Evolutionary conservation across 2,888 invertebrate species (phyloP), one percentile per base, ranked within the genome.

Genomic region (Glaucopsyche alexis): DNA sequence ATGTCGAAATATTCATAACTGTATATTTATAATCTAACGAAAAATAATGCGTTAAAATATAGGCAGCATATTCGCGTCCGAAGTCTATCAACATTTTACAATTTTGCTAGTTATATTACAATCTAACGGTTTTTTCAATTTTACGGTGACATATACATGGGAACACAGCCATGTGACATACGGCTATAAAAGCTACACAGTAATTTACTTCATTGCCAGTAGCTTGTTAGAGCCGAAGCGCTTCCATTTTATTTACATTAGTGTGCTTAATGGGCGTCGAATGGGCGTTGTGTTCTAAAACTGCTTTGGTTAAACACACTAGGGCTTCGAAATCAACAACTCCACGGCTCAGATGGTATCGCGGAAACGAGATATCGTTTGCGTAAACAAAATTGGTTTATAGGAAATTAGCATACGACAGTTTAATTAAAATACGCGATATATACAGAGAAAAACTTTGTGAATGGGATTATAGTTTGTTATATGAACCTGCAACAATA

Each of bases 221-320:
- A 71, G 38, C 29, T 40, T 71, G 50, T 40, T 19, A 60, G 29
- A 49, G 47, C 42, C 47, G 19, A 29, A 38, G 47, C 64, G 29
- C 29, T 29, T 72, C 72, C 42, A 67, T 72, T 29, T 42, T 47
- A 40, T 74, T 66, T 77, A 76, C 73, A 67, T 75, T 49, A 29
- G 29, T 50, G 71, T 75, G 76, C 73, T 40, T 66, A 73, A 73
- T 74, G 80, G 84, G 84, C 79, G 84, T 80, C 84, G 80, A 80
- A 77, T 77, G 79, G 76, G 69, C 80, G 81, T 81, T 80, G 80
- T 74, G 73, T 78, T 80, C 77, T 78, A 77, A 82, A 83, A 80
- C 80, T 81, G 80, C 81, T 81, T 83, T 81, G 81, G 82, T 84
- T 80, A 83, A 81, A 82, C 81, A 84, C 82, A 81, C 79, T 74